These are phyloP conservation scores for Microcebus murinus DNA, from an alignment of 2,113 vertebrate species.

Conservation along the genomic window DNA sequence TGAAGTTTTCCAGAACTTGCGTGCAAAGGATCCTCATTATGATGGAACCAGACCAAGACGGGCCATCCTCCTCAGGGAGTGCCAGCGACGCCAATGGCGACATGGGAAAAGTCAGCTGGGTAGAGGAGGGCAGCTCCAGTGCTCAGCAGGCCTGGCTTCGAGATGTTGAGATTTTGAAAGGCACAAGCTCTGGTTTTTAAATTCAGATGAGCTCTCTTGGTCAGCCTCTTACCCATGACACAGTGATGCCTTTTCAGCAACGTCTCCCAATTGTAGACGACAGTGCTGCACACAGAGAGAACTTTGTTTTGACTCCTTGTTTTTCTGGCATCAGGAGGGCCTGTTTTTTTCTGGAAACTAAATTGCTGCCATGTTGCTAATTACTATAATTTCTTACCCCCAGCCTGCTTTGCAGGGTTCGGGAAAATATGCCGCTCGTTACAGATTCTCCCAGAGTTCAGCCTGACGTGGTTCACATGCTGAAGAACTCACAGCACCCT, in stretches of 20 bases:
- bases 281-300: neutral
- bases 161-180: neutral
- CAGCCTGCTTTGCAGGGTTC: neutral
- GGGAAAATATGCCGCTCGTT: neutral
- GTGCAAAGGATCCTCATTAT: neutral
- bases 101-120: neutral
- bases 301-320: neutral
- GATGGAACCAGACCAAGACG: neutral
- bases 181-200: neutral
- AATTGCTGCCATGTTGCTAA: neutral
- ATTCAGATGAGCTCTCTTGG: neutral
- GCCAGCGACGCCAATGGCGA: neutral
- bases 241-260: neutral
- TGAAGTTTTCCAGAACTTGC: neutral
- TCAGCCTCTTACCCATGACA: neutral
- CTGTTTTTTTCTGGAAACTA: slow-evolving; percentile 4
- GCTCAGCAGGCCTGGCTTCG: neutral
- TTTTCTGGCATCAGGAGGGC: neutral
- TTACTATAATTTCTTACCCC: neutral
- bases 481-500: neutral
- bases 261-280: neutral
- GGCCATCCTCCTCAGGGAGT: neutral
- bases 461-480: neutral
- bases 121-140: neutral
- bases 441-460: neutral